phyloP scores from a whole-genome alignment of 2,888 invertebrate genomes.

The Syrista parreyssii region DNA sequence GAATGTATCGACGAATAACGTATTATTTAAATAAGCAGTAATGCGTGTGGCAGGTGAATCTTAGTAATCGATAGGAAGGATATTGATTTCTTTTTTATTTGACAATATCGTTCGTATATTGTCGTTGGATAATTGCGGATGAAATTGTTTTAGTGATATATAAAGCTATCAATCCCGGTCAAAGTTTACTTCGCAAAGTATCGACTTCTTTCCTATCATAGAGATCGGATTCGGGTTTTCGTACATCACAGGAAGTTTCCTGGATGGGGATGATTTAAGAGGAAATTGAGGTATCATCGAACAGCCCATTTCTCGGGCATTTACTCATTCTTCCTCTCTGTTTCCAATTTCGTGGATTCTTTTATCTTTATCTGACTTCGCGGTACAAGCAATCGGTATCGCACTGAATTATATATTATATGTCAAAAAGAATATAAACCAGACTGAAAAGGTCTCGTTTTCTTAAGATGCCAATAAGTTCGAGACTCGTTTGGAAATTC shows the following conservation, averaged over 20 bases:
- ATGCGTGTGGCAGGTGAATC: neutral
- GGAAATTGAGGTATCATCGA: neutral
- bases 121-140: neutral
- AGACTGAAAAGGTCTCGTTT: slow-evolving; percentile 19
- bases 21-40: neutral
- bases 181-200: neutral
- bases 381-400: neutral
- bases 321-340: neutral
- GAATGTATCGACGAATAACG: too few relatives aligned
- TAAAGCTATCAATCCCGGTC: neutral
- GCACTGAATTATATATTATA: too few relatives aligned
- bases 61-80: neutral
- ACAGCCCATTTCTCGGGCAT: neutral
- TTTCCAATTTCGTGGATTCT: neutral
- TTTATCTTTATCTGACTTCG: neutral
- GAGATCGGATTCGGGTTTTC: neutral
- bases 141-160: neutral
- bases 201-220: neutral
- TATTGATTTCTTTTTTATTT: neutral
- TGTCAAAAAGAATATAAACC: too few relatives aligned
- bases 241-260: neutral
- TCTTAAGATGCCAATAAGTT: slow-evolving; percentile 14
- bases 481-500: slow-evolving; percentile 52
- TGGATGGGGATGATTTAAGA: neutral
- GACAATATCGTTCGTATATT: neutral